These are phyloP conservation scores for Phrixothrix hirtus DNA, from an alignment of 2,888 invertebrate genomes.

Conservation along the genomic window DNA sequence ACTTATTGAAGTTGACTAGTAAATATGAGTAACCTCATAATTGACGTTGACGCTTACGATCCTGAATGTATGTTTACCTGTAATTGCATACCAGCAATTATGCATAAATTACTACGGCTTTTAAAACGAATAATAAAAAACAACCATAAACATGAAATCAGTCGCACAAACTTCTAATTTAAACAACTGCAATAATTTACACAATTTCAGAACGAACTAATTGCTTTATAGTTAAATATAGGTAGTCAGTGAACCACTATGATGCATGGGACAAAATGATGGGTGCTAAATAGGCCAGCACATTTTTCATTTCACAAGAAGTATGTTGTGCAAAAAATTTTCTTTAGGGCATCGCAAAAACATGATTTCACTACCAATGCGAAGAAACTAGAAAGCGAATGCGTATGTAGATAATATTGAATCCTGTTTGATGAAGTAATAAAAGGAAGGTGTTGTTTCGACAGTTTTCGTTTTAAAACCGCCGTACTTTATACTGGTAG, in stretches of 20 bases:
- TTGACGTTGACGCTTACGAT: constrained; percentile 1
- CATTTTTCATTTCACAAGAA: constrained; percentile 31
- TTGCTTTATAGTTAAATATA: constrained; percentile 33
- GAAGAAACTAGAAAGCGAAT: no score
- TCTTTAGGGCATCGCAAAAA: not conserved
- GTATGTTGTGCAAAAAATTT: not conserved
- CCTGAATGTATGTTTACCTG: constrained; percentile 4
- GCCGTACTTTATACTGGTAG: constrained; percentile 7
- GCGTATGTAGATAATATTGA: no score
- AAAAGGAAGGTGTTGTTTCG: constrained; percentile 24
- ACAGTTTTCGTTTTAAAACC: constrained; percentile 23
- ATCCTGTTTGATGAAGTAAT: constrained; percentile 7
- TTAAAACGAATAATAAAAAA: constrained; percentile 7
- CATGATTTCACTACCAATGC: not conserved
- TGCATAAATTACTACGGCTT: constrained; percentile 7
- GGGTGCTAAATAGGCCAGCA: constrained; percentile 35
- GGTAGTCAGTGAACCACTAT: constrained; percentile 32
- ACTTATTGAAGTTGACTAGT: not conserved
- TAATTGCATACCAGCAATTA: constrained; percentile 19
- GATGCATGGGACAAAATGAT: constrained; percentile 38
- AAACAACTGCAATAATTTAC: constrained; percentile 27
- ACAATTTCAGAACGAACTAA: constrained; percentile 23
- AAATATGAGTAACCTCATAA: not conserved
- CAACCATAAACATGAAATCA: constrained; percentile 21
- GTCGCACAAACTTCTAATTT: constrained; percentile 28